A percentile compares a stretch with the other conserved stretches of the same genome.
Evolutionary conservation across 1,140 invertebrate species (phyloP).

Genomic region (Drosophila sucinea): DNA sequence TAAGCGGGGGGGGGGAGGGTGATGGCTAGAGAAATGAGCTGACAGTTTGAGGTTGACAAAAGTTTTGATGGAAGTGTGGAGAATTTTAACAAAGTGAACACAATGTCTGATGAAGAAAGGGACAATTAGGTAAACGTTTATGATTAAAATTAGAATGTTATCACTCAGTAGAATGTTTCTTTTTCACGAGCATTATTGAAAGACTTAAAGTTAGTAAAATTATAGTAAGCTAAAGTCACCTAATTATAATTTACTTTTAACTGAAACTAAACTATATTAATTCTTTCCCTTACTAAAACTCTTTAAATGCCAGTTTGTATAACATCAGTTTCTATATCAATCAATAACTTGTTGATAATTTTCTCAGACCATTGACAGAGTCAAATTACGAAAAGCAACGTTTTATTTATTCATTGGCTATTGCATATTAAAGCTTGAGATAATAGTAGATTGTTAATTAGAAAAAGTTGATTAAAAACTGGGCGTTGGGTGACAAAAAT

Average conservation of each 20-base stretch:
- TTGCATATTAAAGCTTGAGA: not conserved
- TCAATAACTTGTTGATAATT: not conserved
- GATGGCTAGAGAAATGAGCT: not conserved
- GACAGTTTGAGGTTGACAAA: conserved; percentile 10
- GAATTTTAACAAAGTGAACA: conserved; percentile 1
- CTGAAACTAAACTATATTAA: too few relatives aligned
- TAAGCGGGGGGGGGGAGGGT: not conserved
- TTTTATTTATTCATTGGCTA: conserved; percentile 1
- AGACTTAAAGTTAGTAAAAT: too few relatives aligned
- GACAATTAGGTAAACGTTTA: conserved; percentile 30
- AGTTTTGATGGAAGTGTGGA: conserved; percentile 19
- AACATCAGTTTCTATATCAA: not conserved
- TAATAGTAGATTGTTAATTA: conserved; percentile 3
- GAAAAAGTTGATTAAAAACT: not conserved
- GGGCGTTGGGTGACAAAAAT: conserved; percentile 5
- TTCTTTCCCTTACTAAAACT: too few relatives aligned
- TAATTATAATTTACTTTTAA: too few relatives aligned
- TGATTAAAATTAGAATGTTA: conserved; percentile 35
- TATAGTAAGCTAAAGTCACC: too few relatives aligned
- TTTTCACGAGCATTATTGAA: too few relatives aligned
- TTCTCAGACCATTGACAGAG: not conserved
- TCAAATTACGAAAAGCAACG: not conserved
- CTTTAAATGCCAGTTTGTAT: too few relatives aligned
- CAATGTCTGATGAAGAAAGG: conserved; percentile 5
- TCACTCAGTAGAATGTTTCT: conserved; percentile 35